Base-by-base conservation (phyloP, 2,113 vertebrate species). In the Megaceryle torquata region DNA sequence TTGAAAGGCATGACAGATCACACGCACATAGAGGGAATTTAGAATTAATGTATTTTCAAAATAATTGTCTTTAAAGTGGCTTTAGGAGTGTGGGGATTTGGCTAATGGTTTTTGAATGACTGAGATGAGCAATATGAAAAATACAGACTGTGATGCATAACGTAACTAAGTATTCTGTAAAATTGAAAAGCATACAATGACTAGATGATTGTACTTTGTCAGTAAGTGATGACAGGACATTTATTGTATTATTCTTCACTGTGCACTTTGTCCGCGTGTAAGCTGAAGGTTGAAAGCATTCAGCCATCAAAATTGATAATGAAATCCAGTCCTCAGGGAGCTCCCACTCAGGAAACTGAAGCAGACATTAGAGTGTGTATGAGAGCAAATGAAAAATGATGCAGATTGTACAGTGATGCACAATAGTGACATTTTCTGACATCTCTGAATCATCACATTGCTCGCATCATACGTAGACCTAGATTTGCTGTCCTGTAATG, bases 241-340 rank as follows among this genome's bases (percentile, higher is more conserved):
- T 87, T 82, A 71, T 41, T 81, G 59, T 43, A 35, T 78, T 91
- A 59, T 82, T 91, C 64, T 93, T 89, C 87, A 60, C 41, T 83
- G 25, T 86, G 51, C 74, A 12, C 25, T 88, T 88, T 95, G 79
- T 74, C 82, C 0, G 0, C 54, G 46, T 64, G 24, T 39, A 74
- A 82, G 46, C 25, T 83, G 94, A 96, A 97, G 82, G 93, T 86
- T 96, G 84, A 91, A 95, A 93, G 79, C 82, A 89, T 78, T 89
- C 78, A 91, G 69, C 65, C 70, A 82, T 89, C 67, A 92, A 94
- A 80, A 72, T 0, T 70, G n/a, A 74, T 95, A 88, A 95, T 69
- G 11, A 95, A 94, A 78, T 93, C 60, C 43, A 80, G 54, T 93
- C 85, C 68, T 86, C 64, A 70, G 75, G 75, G 87, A 91, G 56